Conservation (phyloP, 2,888 invertebrate genomes). For the Alcis repandata region DNA sequence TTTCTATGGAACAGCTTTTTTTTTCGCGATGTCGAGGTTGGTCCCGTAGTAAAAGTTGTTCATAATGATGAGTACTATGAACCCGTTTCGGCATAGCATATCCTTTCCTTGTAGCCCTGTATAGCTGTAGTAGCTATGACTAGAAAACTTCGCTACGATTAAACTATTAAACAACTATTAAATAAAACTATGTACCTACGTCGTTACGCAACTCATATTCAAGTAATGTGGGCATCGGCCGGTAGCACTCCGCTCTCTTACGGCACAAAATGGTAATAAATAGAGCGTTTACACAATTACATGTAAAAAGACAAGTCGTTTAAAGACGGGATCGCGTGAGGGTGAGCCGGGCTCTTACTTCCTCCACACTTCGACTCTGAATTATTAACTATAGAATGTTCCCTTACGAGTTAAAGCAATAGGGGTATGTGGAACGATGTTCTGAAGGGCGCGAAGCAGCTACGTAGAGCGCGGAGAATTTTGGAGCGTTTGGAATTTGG, state of each 20-base stretch:
- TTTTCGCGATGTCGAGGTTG: no score
- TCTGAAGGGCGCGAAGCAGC: slow-evolving; percentile 2
- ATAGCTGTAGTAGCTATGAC: not conserved
- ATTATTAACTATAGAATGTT: slow-evolving; percentile 14
- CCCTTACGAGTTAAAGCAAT: not conserved
- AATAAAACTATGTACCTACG: not conserved
- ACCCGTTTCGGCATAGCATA: no score
- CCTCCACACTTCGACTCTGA: not conserved
- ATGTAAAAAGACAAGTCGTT: slow-evolving; percentile 36
- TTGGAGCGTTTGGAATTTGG: not conserved
- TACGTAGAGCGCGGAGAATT: not conserved
- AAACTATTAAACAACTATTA: no score
- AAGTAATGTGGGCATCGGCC: slow-evolving; percentile 40
- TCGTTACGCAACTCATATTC: slow-evolving; percentile 61
- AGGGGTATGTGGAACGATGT: slow-evolving; percentile 7
- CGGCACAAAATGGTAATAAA: slow-evolving; percentile 56
- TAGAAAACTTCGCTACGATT: not conserved
- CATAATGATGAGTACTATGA: no score
- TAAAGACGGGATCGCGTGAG: slow-evolving; percentile 19
- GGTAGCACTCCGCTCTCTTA: slow-evolving; percentile 68
- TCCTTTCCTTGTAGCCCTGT: no score
- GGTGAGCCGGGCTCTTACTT: not conserved
- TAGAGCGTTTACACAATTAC: slow-evolving; percentile 64
- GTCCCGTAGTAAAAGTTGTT: no score
- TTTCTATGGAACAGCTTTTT: no score